Evolutionary conservation across 2,113 vertebrate species (phyloP).

Genomic region (Pao palembangensis): DNA sequence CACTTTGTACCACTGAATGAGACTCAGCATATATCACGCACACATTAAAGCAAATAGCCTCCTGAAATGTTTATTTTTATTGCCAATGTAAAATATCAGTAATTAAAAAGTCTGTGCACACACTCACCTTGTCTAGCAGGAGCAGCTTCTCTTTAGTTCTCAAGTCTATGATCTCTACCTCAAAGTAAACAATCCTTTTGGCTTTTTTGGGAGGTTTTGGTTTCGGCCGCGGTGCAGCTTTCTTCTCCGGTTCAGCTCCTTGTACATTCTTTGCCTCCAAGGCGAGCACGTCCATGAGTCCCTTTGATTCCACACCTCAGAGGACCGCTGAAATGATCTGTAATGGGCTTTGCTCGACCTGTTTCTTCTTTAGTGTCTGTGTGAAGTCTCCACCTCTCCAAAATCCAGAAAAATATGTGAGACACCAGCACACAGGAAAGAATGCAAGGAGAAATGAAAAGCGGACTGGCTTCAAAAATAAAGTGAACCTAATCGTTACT

Average conservation of each 20-base stretch:
- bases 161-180: conserved; percentile 90
- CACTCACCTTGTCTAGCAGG: conserved; percentile 87
- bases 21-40: not conserved
- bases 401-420: conserved; percentile 23
- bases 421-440: not conserved
- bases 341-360: conserved; percentile 13
- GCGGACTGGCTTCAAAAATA: conserved; percentile 37
- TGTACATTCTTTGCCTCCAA: conserved; percentile 73
- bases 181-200: conserved; percentile 90
- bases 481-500: conserved; percentile 32
- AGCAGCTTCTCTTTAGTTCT: conserved; percentile 89
- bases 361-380: conserved; percentile 37
- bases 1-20: too few relatives aligned
- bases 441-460: conserved; percentile 6
- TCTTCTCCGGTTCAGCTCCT: conserved; percentile 37
- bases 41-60: not conserved
- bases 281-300: conserved; percentile 74
- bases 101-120: not conserved
- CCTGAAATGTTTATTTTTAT: conserved; percentile 9
- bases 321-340: conserved; percentile 10
- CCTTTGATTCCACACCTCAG: conserved; percentile 41
- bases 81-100: conserved; percentile 15
- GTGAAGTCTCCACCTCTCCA: conserved; percentile 30
- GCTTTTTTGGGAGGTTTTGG: conserved; percentile 78
- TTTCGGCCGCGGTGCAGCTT: conserved; percentile 52